A percentile compares a stretch with the other conserved stretches of the same genome.
Conservation (phyloP, 2,113 vertebrate species). For the Lycocorax pyrrhopterus region DNA sequence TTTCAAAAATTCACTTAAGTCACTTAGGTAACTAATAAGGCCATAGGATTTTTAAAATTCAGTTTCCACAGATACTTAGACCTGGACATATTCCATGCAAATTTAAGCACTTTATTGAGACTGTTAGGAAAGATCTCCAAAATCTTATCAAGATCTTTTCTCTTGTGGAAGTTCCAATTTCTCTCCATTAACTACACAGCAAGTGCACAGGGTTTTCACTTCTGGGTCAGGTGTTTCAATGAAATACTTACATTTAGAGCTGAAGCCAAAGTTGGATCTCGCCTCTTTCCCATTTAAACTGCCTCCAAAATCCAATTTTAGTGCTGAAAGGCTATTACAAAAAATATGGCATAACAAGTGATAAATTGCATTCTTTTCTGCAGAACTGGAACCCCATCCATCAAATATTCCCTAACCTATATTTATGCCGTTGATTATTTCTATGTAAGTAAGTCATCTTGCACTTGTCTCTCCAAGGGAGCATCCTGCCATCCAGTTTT, state of each 20-base stretch:
- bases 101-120: not conserved
- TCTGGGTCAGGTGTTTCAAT: not conserved
- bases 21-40: not conserved
- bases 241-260: not conserved
- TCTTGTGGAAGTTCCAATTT: not conserved
- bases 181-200: not conserved
- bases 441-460: not conserved
- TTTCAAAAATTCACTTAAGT: not conserved
- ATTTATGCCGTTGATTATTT: not conserved
- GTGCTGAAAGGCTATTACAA: not conserved
- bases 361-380: not conserved
- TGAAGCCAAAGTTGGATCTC: not conserved
- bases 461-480: not conserved
- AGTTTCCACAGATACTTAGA: not conserved
- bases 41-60: not conserved
- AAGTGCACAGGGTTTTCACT: not conserved
- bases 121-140: not conserved
- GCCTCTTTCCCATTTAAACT: not conserved
- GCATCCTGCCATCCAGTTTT: not conserved
- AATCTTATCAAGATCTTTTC: not conserved
- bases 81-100: not conserved
- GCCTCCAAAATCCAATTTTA: not conserved
- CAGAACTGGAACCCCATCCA: not conserved
- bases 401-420: not conserved
- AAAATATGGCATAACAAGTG: not conserved